Evolutionary conservation across 1,140 invertebrate genomes (phyloP).

Genomic region (Heliconius melpomene): DNA sequence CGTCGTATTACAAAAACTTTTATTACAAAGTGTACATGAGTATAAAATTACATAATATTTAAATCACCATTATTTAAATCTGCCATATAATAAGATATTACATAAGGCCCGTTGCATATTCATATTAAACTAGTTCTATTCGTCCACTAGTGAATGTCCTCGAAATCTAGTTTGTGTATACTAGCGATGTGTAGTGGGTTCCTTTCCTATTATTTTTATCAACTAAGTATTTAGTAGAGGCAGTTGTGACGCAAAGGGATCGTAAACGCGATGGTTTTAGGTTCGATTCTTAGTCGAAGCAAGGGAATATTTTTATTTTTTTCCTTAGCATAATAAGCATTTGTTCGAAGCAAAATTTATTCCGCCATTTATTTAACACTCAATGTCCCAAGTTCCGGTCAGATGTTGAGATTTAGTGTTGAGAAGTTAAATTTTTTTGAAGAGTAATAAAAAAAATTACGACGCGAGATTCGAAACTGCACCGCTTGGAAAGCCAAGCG

Average conservation of each 20-base stretch:
- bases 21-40: too few species aligned
- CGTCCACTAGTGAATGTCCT: not conserved
- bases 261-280: not conserved
- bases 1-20: too few species aligned
- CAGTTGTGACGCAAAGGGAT: not conserved
- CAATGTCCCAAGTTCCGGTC: not conserved
- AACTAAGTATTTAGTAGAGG: too few species aligned
- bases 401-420: too few species aligned
- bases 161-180: not conserved
- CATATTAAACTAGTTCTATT: not conserved
- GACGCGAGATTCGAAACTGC: not conserved
- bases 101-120: constrained; percentile 1
- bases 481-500: too few species aligned
- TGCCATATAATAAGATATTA: not conserved
- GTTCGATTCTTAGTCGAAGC: not conserved
- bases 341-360: not conserved
- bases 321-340: not conserved
- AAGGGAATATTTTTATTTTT: not conserved
- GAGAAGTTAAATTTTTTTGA: too few species aligned
- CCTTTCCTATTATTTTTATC: not conserved
- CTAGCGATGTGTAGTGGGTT: not conserved
- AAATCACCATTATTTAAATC: not conserved
- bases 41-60: not conserved
- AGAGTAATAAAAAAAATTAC: too few species aligned
- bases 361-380: not conserved